These are phyloP conservation scores for Linurgus olivaceus DNA, from an alignment of 2,797 vertebrate species.

Conservation along the genomic window DNA sequence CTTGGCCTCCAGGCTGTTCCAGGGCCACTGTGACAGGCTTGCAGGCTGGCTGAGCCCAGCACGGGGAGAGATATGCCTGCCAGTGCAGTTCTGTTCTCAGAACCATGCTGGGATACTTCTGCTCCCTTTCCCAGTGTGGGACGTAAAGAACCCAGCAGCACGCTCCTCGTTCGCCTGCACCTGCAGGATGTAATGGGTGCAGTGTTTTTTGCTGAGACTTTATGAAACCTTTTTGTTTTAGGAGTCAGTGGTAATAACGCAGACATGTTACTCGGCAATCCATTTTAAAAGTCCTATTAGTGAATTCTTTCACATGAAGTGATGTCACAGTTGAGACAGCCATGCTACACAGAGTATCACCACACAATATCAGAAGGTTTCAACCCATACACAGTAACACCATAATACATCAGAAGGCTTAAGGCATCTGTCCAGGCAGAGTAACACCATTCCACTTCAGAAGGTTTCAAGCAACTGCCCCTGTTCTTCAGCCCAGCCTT, in stretches of 20 bases:
- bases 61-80: not conserved
- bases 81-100: not conserved
- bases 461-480: not conserved
- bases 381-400: not conserved
- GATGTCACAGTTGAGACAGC: not conserved
- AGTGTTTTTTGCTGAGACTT: not conserved
- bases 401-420: not conserved
- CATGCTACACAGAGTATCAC: not conserved
- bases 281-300: not conserved
- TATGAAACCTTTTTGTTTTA: not conserved
- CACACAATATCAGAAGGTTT: not conserved
- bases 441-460: accelerated
- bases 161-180: not conserved
- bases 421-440: not conserved
- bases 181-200: not conserved
- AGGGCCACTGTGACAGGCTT: not conserved
- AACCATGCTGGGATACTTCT: accelerated
- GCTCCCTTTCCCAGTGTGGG: not conserved
- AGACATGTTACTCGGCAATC: not conserved
- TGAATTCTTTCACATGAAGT: not conserved
- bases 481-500: accelerated
- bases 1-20: not conserved
- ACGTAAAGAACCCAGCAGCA: not conserved
- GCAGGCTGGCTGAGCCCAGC: not conserved
- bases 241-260: not conserved